phyloP scores from a whole-genome alignment of 2,113 vertebrate genomes.

The Condylura cristata region DNA sequence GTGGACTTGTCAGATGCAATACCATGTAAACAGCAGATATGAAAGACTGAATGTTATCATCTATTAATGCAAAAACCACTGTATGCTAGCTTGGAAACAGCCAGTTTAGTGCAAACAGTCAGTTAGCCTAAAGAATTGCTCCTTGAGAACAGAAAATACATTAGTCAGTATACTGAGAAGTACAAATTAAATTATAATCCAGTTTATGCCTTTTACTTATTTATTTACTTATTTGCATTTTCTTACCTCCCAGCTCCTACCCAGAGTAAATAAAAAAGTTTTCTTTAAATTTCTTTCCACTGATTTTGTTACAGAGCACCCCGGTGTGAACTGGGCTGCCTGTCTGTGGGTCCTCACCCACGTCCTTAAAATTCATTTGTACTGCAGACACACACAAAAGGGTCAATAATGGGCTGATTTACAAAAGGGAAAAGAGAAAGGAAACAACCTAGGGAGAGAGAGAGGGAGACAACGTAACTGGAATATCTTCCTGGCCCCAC shows the following conservation, averaged over 20 bases:
- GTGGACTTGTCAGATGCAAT: not conserved
- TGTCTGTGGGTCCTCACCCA: too few species aligned
- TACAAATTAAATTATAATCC: not conserved
- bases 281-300: not conserved
- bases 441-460: too few species aligned
- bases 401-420: too few species aligned
- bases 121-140: not conserved
- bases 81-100: not conserved
- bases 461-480: too few species aligned
- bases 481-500: too few species aligned
- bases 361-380: too few species aligned
- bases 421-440: too few species aligned
- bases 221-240: too few species aligned
- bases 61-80: not conserved
- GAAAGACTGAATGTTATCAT: not conserved
- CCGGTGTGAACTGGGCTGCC: too few species aligned
- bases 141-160: not conserved
- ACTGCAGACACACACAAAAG: too few species aligned
- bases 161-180: not conserved
- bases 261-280: constrained; percentile 36
- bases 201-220: not conserved
- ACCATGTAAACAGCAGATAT: fast-evolving
- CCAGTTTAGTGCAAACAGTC: not conserved
- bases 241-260: not conserved
- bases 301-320: too few species aligned